Evolutionary conservation across 2,888 invertebrate species (phyloP), one percentile per base, ranked within the genome.

Genomic region (Tortrix viridana): DNA sequence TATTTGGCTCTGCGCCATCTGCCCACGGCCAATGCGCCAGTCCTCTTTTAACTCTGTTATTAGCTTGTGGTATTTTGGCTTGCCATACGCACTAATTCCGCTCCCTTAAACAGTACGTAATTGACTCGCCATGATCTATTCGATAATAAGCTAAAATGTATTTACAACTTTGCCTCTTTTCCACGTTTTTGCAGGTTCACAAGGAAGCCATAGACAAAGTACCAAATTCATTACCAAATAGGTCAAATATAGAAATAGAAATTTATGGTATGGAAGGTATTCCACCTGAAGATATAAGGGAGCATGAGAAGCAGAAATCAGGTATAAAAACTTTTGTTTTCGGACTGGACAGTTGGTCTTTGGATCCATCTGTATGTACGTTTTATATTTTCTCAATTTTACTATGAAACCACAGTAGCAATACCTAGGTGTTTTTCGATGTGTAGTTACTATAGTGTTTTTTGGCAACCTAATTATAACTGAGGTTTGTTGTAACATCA

Each of bases 261-360:
- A 99, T 99, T 81, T 99, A 99, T 94, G 99, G 99, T 73, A 99
- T 99, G 99, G 99, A 99, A 94, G 99, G 99, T 74, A 99, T 99
- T 80, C 99, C 99, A 32, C 95, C 97, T 60, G 97, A 97, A 76
- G 99, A 99, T 93, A 86, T 98, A 69, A 96, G 96, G 84, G 98
- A 98, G 82, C 99, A 99, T 89, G 98, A 99, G 89, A 95, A 96
- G 76, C 96, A 97, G 83, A 96, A 97, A 83, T 93, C 94, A 89
- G 92, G 92, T 92, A 91, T 89, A 88, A 85, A 86, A 81, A 81
- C 69, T 71, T 76, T 77, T 68, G 12, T 41, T 65, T 74, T 80
- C 76, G 71, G 68, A 64, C 72, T 69, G 76, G 73, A 74, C 80
- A 76, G 79, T 81, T 74, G 75, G 70, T 74, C 60, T 79, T 82